These are phyloP conservation scores for Cepphus grylle DNA, from an alignment of 2,113 vertebrate species.

Conservation along the genomic window DNA sequence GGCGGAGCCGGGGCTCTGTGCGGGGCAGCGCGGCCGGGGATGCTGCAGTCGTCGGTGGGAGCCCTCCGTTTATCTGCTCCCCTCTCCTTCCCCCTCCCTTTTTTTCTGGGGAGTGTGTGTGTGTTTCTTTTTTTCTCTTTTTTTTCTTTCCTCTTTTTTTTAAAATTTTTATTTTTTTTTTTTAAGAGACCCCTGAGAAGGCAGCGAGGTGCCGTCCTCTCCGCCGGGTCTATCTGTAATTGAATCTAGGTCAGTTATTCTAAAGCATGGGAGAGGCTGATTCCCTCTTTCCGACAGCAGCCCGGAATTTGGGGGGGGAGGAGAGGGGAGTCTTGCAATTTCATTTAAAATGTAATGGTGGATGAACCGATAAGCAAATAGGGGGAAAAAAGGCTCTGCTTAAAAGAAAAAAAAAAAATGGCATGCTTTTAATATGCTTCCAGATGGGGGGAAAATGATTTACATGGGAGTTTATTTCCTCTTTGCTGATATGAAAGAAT, in stretches of 20 bases:
- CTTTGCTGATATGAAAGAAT: slow-evolving; percentile 86
- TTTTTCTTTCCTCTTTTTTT: slow-evolving; percentile 51
- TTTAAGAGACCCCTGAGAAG: slow-evolving; percentile 71
- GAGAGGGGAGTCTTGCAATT: slow-evolving; percentile 82
- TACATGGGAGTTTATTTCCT: slow-evolving; percentile 91
- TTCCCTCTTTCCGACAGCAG: slow-evolving; percentile 89
- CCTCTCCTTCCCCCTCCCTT: slow-evolving; percentile 34
- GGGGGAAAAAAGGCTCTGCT: slow-evolving; percentile 75
- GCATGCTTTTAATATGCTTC: slow-evolving; percentile 91
- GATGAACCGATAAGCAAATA: slow-evolving; percentile 94
- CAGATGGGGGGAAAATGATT: slow-evolving; percentile 91
- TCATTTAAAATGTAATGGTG: slow-evolving; percentile 98
- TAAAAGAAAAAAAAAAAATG: slow-evolving; percentile 83
- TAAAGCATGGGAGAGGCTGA: slow-evolving; percentile 87
- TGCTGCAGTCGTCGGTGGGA: neutral
- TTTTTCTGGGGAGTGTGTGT: neutral
- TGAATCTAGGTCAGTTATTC: slow-evolving; percentile 97
- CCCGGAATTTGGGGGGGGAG: slow-evolving; percentile 85
- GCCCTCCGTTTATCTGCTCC: slow-evolving; percentile 28
- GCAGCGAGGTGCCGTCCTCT: slow-evolving; percentile 81
- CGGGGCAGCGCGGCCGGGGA: neutral
- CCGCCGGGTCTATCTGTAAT: slow-evolving; percentile 94
- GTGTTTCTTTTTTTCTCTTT: neutral
- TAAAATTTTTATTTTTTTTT: slow-evolving; percentile 52
- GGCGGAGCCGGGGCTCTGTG: neutral